Conservation (phyloP, 2,888 invertebrate species). For the Cephus pygmeus region DNA sequence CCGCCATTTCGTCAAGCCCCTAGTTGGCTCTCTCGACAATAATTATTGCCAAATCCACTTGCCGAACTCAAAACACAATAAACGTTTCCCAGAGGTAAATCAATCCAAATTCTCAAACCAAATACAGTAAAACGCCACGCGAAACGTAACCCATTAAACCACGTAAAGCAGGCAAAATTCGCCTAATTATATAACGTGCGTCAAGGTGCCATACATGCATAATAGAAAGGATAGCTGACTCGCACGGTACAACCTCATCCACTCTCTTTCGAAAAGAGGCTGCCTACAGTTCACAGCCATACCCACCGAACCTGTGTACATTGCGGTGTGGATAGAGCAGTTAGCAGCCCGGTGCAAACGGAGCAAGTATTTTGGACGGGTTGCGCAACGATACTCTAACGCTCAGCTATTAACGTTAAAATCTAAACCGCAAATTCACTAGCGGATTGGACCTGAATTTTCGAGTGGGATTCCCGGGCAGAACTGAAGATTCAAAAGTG, state of each 20-base stretch:
- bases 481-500: background rate
- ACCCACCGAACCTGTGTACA: background rate
- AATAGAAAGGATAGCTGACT: background rate
- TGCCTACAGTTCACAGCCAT: background rate
- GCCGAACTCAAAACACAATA: too few relatives aligned
- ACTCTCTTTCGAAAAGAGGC: background rate
- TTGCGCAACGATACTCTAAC: background rate
- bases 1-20: too few relatives aligned
- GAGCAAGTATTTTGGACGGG: background rate
- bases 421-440: background rate
- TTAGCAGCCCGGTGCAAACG: background rate
- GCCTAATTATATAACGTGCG: too few relatives aligned
- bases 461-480: background rate
- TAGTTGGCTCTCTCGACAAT: too few relatives aligned
- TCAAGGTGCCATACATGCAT: too few relatives aligned
- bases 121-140: too few relatives aligned
- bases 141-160: too few relatives aligned
- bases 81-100: too few relatives aligned
- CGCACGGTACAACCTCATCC: background rate
- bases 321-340: background rate
- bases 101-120: too few relatives aligned
- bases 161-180: too few relatives aligned
- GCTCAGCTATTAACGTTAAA: background rate
- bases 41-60: too few relatives aligned
- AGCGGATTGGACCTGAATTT: background rate